A percentile compares a stretch with the other conserved stretches of the same genome.
Evolutionary conservation across 2,113 vertebrate genomes (phyloP).

Genomic region (Lanius collurio): DNA sequence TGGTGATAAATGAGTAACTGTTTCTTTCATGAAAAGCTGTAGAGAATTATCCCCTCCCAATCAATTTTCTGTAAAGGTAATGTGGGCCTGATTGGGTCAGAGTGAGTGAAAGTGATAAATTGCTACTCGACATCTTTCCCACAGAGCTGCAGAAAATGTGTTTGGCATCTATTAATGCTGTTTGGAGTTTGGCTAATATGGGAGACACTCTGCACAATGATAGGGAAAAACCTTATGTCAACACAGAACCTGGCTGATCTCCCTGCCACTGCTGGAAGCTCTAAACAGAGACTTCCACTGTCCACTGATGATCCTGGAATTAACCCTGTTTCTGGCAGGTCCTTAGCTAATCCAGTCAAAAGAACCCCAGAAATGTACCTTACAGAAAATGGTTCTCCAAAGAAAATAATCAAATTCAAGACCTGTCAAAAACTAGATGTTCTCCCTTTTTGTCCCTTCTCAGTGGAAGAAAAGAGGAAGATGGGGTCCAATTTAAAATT

Average conservation of each 20-base stretch:
- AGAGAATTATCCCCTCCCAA: not conserved
- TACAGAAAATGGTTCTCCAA: not conserved
- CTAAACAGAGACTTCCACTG: not conserved
- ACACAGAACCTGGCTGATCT: not conserved
- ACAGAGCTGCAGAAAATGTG: conserved; percentile 7
- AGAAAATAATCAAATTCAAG: not conserved
- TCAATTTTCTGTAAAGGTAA: conserved; percentile 22
- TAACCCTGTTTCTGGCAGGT: not conserved
- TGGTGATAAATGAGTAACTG: not conserved
- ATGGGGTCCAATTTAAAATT: not conserved
- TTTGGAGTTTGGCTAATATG: not conserved
- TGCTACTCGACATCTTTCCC: not conserved
- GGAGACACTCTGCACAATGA: not conserved
- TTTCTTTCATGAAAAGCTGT: conserved; percentile 7
- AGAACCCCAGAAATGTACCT: not conserved
- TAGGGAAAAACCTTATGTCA: not conserved
- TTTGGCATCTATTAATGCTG: conserved; percentile 11
- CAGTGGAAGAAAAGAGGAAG: not conserved
- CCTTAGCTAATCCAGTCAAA: not conserved
- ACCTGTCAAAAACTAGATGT: not conserved
- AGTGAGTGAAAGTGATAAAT: conserved; percentile 7
- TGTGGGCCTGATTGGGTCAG: not conserved
- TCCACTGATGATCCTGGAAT: not conserved
- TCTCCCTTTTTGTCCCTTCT: not conserved
- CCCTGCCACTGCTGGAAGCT: not conserved